Evolutionary conservation across 2,888 invertebrate species (phyloP), one percentile per base, ranked within the genome.

Genomic region (Phoronis australis): DNA sequence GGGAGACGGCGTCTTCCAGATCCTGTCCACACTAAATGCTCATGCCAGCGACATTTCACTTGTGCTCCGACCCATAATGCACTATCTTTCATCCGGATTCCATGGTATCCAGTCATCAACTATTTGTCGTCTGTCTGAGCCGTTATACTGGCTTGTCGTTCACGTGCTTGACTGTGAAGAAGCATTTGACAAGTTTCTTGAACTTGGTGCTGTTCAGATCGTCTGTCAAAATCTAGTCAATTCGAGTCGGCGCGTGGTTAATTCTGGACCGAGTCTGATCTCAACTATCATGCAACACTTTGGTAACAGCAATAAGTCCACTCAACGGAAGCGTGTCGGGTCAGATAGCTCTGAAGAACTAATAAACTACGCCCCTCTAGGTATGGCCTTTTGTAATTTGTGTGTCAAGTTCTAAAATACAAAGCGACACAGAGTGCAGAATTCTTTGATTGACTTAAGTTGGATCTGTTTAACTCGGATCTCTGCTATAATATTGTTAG

Each of bases 291-390:
- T 84, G 83, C 81, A 84, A 77, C 81, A 83, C 71, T 69, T 85
- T 65, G 82, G 82, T 74, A 54, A 63, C 42, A 62, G 66, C 25
- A 70, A 47, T 77, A 64, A 37, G 69, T 24, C 54, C 54, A 2
- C 48, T 51, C 21, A n/a, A 21, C 68, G 82, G 4, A 78, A 80
- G 37, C 9, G 31, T 31, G 57, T 55, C 43, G 69, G 71, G 41
- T 48, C 83, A 24, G 89, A 90, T 64, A 81, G 64, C 37, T 59
- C 66, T n/a, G 87, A 88, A 63, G 88, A 88, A 2, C 79, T 92
- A 20, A 82, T 90, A 43, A 94, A 94, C 76, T 92, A 93, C 71
- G 93, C 93, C 2, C 93, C 93, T 0, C 82, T 90, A 31, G 91
- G 89, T 82, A n/a, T n/a, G n/a, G n/a, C n/a, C n/a, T n/a, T n/a